Percentiles rank a stretch among this genome's conserved stretches.
Evolutionary conservation across 2,113 vertebrate species (phyloP).

Genomic region (Apeltes quadracus): DNA sequence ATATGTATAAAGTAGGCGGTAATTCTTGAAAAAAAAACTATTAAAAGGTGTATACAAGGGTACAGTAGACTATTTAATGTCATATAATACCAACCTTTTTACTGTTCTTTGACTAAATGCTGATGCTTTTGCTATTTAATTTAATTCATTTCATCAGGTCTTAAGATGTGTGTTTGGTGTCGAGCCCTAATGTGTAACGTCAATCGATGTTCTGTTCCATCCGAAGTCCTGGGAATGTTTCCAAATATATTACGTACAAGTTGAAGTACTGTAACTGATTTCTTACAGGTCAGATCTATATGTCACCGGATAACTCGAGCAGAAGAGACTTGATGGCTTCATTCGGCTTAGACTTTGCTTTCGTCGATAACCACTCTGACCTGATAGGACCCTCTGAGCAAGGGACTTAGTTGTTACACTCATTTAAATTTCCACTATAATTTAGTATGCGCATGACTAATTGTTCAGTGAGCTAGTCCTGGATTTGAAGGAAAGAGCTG

Average conservation of each 20-base stretch:
- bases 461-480: constrained; percentile 9
- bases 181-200: neutral
- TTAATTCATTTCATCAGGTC: neutral
- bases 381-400: constrained; percentile 1
- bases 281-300: constrained; percentile 3
- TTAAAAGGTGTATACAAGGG: neutral
- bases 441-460: neutral
- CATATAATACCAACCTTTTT: neutral
- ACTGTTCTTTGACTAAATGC: neutral
- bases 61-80: no score
- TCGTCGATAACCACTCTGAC: constrained; percentile 12
- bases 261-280: constrained; percentile 10
- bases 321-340: neutral
- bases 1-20: constrained; percentile 25
- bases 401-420: neutral
- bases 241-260: neutral
- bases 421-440: neutral
- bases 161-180: neutral
- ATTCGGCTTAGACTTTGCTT: constrained; percentile 1
- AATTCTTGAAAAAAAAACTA: neutral
- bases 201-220: neutral
- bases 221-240: neutral
- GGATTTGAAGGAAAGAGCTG: constrained; percentile 8
- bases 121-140: no score
- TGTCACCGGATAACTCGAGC: neutral